These are phyloP conservation scores for Sminthopsis crassicaudata DNA, from an alignment of 2,113 vertebrate species.

Conservation along the genomic window DNA sequence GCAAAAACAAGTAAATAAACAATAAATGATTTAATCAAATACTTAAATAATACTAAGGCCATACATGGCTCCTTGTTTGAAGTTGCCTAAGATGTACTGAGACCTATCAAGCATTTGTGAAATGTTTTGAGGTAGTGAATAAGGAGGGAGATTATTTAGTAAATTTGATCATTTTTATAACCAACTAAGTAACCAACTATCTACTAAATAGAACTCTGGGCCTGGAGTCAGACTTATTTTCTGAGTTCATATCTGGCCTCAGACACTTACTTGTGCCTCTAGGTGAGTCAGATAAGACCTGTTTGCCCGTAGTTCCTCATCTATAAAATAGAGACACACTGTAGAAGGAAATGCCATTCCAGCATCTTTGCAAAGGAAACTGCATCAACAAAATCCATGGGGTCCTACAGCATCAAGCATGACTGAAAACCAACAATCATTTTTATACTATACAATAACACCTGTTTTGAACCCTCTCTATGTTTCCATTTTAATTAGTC, in stretches of 20 bases:
- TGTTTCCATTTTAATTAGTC: constrained; percentile 26
- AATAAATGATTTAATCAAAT: neutral
- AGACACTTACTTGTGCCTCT: neutral
- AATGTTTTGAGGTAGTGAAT: constrained; percentile 22
- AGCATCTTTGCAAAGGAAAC: neutral
- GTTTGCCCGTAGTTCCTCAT: neutral
- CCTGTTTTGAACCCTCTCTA: constrained; percentile 7
- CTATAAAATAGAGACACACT: neutral
- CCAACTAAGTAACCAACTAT: neutral
- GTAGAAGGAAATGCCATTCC: neutral
- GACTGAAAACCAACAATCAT: neutral
- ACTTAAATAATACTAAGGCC: constrained; percentile 32
- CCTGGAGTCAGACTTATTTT: neutral
- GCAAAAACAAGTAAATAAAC: too few species aligned
- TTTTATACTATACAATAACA: constrained; percentile 36
- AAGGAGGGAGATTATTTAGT: constrained; percentile 6
- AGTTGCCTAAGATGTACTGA: neutral
- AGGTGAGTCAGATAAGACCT: neutral
- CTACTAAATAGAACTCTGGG: too few species aligned
- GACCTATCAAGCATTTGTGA: constrained; percentile 8
- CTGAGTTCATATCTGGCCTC: too few species aligned
- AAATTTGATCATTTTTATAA: constrained; percentile 10
- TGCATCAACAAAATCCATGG: neutral
- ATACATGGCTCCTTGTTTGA: neutral
- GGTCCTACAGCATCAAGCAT: neutral